Conservation (phyloP, 2,888 invertebrate species). For the Leptopilina syphax region DNA sequence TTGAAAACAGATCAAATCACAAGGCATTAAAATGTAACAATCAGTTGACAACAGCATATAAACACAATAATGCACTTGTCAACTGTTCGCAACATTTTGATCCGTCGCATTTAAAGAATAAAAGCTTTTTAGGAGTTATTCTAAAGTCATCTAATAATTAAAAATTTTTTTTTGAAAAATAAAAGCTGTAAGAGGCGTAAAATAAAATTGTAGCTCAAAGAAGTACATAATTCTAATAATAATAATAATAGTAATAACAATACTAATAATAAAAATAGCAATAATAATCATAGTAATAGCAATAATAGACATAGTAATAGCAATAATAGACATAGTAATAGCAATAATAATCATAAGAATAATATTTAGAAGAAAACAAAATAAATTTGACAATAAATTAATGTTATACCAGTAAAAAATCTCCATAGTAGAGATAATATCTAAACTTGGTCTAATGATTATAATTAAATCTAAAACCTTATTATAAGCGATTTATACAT, state of each 20-base stretch:
- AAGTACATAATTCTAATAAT: no score
- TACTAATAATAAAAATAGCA: background rate
- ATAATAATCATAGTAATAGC: no score
- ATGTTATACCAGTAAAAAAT: no score
- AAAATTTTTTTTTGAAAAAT: background rate
- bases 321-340: no score
- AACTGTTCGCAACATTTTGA: constrained; percentile 7
- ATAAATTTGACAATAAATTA: background rate
- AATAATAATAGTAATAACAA: background rate
- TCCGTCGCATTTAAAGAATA: background rate
- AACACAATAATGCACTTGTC: constrained; percentile 8
- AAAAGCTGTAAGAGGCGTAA: no score
- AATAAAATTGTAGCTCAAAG: no score
- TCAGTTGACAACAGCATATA: background rate
- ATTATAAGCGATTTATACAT: background rate
- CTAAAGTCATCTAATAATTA: background rate
- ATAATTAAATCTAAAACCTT: constrained; percentile 6
- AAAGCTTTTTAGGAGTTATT: background rate
- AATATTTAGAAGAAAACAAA: no score
- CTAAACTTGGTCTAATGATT: background rate
- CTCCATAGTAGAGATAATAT: background rate
- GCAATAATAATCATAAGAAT: no score
- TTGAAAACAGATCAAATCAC: constrained; percentile 5
- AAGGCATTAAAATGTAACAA: constrained; percentile 10
- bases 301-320: no score